Evolutionary conservation across 1,140 invertebrate species (phyloP).

Genomic region (Drosophila sucinea): DNA sequence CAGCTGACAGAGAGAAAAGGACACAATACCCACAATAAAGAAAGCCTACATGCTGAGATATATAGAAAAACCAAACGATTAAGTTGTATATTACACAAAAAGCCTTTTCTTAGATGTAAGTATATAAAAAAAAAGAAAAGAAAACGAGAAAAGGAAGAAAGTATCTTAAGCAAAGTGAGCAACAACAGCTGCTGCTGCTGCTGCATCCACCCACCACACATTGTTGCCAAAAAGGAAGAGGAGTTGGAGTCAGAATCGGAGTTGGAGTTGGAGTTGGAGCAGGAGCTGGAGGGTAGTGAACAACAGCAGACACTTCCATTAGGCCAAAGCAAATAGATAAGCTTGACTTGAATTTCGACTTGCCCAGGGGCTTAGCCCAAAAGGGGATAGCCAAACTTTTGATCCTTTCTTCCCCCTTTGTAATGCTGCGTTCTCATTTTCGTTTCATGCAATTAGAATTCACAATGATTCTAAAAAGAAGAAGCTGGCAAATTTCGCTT

Average conservation of each 20-base stretch:
- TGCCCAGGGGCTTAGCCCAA: background rate
- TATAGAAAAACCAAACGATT: slow-evolving; percentile 9
- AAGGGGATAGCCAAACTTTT: background rate
- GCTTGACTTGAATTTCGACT: slow-evolving; percentile 58
- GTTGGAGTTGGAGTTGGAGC: background rate
- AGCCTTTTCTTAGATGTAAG: background rate
- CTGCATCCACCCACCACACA: background rate
- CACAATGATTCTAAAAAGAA: no score
- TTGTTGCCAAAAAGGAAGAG: slow-evolving; percentile 3
- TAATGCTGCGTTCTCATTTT: no score
- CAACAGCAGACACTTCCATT: slow-evolving; percentile 43
- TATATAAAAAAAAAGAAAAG: background rate
- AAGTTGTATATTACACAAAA: slow-evolving; percentile 14
- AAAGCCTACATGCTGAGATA: slow-evolving; percentile 12
- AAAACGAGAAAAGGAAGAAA: background rate
- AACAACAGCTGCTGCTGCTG: slow-evolving; percentile 13
- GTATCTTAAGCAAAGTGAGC: slow-evolving; percentile 1
- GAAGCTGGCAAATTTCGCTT: no score
- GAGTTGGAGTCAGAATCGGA: no score
- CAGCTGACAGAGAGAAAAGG: slow-evolving; percentile 6
- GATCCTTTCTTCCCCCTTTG: no score
- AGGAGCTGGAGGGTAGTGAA: background rate
- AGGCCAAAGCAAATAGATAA: slow-evolving; percentile 61
- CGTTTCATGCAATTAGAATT: no score
- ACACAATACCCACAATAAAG: slow-evolving; percentile 9